Evolutionary conservation across 1,140 invertebrate genomes (phyloP), one percentile per base, ranked within the genome.

Genomic region (Brachionus asplanchnoidis): DNA sequence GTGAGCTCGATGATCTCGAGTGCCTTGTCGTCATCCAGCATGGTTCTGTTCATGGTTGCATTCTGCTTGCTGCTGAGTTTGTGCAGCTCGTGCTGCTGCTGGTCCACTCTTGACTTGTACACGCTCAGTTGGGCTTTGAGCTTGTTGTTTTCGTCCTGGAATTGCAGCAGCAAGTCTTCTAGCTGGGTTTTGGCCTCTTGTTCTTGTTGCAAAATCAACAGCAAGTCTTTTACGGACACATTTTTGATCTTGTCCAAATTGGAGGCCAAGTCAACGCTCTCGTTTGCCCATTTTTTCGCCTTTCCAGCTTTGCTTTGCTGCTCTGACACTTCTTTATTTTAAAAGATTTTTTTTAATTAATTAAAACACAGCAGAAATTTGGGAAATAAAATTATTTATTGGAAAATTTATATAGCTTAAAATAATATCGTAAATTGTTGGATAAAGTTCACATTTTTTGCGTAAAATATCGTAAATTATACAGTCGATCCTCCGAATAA

Each of bases 1-100:
- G 88, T 88, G 0, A 87, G 80, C 84, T 89, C 89, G n/a, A 89
- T 87, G 73, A 86, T 88, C 44, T 88, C 88, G 11, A 89, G 68
- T 0, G 88, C 87, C 20, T 86, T 88, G 28, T 89, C 88, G 84
- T 89, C 88, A 56, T 88, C 88, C n/a, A 87, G 79, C 4, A 86
- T 73, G 20, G 85, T 87, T 9, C 85, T 40, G 32, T 79, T 73
- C 40, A 77, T 56, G 77, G 5, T 82, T 3, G 32, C 8, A 32
- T 46, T 75, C 84, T 50, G 17, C 46, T 83, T 60, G 85, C 85
- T 77, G 87, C 44, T 26, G 3, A 75, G 46, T 14, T 12, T 28
- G 26, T 46, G 53, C 26, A 77, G 7, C 26, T 77, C 42, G 42
- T 77, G 73, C 75, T 70, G n/a, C 85, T 85, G 23, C 86, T 77